A percentile compares a stretch with the other conserved stretches of the same genome.
phyloP scores from a whole-genome alignment of 2,888 invertebrate genomes.

The Epinotia ramella region DNA sequence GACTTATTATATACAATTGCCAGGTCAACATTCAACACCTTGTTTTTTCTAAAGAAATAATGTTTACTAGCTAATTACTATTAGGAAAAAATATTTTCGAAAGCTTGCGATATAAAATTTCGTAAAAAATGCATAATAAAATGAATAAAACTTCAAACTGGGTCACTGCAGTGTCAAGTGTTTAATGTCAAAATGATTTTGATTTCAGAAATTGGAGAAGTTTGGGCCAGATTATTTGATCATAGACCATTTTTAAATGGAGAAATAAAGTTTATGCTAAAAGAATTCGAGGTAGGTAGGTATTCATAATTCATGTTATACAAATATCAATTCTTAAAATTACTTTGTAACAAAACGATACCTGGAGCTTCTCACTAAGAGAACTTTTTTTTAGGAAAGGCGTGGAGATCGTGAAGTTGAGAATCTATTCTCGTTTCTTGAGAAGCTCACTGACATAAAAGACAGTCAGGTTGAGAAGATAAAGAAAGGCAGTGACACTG shows the following conservation, averaged over 20 bases:
- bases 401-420: constrained; percentile 92
- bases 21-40: background rate
- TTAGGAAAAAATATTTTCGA: background rate
- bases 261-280: constrained; percentile 92
- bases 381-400: constrained; percentile 86
- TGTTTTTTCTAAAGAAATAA: background rate
- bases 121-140: background rate
- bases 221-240: constrained; percentile 94
- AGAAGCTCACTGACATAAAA: constrained; percentile 91
- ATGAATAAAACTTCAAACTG: constrained; percentile 4
- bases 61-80: background rate
- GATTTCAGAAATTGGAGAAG: constrained; percentile 90
- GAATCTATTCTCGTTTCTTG: constrained; percentile 90
- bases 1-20: background rate
- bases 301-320: background rate
- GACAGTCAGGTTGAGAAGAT: constrained; percentile 90
- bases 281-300: constrained; percentile 94
- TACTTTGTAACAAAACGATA: constrained; percentile 41
- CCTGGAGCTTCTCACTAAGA: background rate
- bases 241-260: constrained; percentile 94
- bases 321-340: background rate
- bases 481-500: constrained; percentile 85
- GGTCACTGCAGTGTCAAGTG: constrained; percentile 6
- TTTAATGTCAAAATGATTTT: constrained; percentile 27
- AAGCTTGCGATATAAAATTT: background rate